A percentile compares a stretch with the other conserved stretches of the same genome.
These are phyloP conservation scores for Platycheirus rosarum DNA, from an alignment of 2,888 invertebrate species.

Conservation along the genomic window DNA sequence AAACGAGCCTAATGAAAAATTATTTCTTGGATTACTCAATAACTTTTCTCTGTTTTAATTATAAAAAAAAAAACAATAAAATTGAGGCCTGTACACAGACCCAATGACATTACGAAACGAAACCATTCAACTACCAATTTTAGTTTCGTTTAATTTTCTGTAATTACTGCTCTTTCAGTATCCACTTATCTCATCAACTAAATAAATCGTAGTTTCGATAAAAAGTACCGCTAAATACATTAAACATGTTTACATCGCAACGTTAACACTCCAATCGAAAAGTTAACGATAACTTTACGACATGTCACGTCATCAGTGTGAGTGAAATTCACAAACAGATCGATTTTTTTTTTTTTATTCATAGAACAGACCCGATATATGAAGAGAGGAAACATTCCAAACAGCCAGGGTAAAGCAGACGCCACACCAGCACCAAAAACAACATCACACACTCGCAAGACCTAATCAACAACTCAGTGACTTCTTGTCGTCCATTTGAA, in stretches of 20 bases:
- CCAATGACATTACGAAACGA: too few relatives aligned
- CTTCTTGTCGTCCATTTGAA: constrained; percentile 55
- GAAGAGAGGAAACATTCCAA: constrained; percentile 17
- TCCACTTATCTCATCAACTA: constrained; percentile 57
- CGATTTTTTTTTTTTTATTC: constrained; percentile 53
- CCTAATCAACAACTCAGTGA: constrained; percentile 68
- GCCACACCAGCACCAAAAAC: neutral
- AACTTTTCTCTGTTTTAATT: too few relatives aligned
- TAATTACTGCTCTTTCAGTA: constrained; percentile 35
- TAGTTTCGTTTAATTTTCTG: constrained; percentile 31
- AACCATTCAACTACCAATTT: neutral
- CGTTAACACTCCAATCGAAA: constrained; percentile 5
- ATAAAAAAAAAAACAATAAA: too few relatives aligned
- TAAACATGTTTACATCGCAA: constrained; percentile 30
- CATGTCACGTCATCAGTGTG: constrained; percentile 62
- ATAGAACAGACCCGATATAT: neutral
- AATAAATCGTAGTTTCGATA: constrained; percentile 56
- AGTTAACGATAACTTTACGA: constrained; percentile 52
- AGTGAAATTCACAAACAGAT: constrained; percentile 59
- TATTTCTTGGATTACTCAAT: too few relatives aligned
- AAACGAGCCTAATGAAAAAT: too few relatives aligned
- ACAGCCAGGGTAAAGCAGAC: constrained; percentile 20
- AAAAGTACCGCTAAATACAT: constrained; percentile 49
- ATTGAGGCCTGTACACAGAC: too few relatives aligned
- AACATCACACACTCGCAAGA: constrained; percentile 47